A percentile compares a stretch with the other conserved stretches of the same genome.
These are phyloP conservation scores for Arctocebus calabarensis DNA, from an alignment of 2,797 vertebrate genomes.

Conservation along the genomic window DNA sequence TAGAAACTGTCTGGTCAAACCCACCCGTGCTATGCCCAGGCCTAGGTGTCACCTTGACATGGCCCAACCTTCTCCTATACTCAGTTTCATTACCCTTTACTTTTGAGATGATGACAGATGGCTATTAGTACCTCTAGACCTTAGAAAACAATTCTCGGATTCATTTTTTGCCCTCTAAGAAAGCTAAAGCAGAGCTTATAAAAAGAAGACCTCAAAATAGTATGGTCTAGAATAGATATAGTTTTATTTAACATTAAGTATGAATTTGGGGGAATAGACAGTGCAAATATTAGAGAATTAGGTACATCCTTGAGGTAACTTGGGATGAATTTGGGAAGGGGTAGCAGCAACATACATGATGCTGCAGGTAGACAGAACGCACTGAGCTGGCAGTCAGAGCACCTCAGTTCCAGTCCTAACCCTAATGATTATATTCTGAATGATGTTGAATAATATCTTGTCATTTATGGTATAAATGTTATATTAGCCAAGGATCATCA, in stretches of 20 bases:
- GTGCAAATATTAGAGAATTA: not conserved
- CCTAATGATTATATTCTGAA: not conserved
- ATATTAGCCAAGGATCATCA: not conserved
- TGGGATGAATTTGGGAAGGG: not conserved
- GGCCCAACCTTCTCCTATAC: not conserved
- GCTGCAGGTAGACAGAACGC: not conserved
- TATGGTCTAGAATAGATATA: not conserved
- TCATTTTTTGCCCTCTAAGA: not conserved
- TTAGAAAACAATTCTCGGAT: not conserved
- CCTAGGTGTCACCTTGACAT: not conserved
- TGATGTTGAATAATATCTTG: not conserved
- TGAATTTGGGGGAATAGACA: not conserved
- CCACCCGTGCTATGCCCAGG: accelerated
- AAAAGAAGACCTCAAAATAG: not conserved
- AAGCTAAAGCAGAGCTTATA: not conserved
- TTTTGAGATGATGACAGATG: not conserved
- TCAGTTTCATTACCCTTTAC: not conserved
- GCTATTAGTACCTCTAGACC: not conserved
- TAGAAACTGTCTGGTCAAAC: not conserved
- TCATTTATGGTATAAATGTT: not conserved
- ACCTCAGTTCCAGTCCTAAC: not conserved
- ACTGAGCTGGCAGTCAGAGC: not conserved
- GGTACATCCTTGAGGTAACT: accelerated
- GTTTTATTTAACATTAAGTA: not conserved
- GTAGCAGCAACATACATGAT: not conserved